Evolutionary conservation across 2,888 invertebrate species (phyloP).

Genomic region (Teinopalpus imperialis): DNA sequence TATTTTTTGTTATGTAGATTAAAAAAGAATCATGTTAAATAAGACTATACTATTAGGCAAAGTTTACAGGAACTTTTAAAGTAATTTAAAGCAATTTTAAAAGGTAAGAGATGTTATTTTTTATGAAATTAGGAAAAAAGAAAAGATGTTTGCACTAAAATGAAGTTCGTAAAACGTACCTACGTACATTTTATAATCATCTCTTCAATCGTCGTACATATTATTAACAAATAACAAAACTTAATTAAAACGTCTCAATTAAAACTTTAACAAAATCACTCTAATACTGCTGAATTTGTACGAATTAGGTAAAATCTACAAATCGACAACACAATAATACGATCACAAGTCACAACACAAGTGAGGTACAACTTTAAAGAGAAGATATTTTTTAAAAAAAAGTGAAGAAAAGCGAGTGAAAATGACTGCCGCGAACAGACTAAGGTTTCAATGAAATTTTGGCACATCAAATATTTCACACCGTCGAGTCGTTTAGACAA

Average conservation of each 20-base stretch:
- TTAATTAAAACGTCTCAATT: conserved; percentile 76
- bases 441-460: conserved; percentile 45
- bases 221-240: conserved; percentile 78
- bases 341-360: conserved; percentile 62
- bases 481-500: conserved; percentile 30
- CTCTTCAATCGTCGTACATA: conserved; percentile 51
- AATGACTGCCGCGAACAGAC: conserved; percentile 15
- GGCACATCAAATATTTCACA: conserved; percentile 56
- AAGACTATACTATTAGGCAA: conserved; percentile 22
- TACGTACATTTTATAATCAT: conserved; percentile 44
- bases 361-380: conserved; percentile 28
- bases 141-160: conserved; percentile 18
- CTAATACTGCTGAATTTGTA: conserved; percentile 82
- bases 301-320: conserved; percentile 72
- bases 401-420: conserved; percentile 20
- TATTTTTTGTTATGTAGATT: conserved; percentile 14
- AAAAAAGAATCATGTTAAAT: conserved; percentile 16
- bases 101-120: conserved; percentile 8
- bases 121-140: conserved; percentile 12
- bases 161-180: conserved; percentile 16
- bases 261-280: conserved; percentile 82
- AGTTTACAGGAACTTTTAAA: conserved; percentile 32
- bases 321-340: conserved; percentile 54
- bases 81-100: conserved; percentile 12
- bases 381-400: too few species aligned